Conservation (phyloP, 2,113 vertebrate genomes). For the Oophaga pumilio region DNA sequence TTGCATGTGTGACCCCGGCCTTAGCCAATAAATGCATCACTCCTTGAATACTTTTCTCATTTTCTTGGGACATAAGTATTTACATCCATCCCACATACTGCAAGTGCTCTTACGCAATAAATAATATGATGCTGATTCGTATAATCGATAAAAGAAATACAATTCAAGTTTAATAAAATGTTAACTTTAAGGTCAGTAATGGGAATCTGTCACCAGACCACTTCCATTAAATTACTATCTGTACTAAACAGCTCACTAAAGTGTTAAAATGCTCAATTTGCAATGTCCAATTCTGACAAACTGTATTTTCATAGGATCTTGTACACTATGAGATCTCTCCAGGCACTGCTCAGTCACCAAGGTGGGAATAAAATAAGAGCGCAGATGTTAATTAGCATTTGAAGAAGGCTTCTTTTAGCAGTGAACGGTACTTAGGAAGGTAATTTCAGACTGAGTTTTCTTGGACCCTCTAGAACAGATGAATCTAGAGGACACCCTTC, state of each 20-base stretch:
- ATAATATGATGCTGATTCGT: not conserved
- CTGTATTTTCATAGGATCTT: too few relatives aligned
- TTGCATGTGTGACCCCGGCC: too few relatives aligned
- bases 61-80: too few relatives aligned
- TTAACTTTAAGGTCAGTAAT: not conserved
- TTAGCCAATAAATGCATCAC: too few relatives aligned
- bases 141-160: not conserved
- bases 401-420: not conserved
- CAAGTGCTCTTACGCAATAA: not conserved
- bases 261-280: too few relatives aligned
- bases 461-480: not conserved
- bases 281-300: too few relatives aligned
- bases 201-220: not conserved
- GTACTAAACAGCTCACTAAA: not conserved
- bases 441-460: not conserved
- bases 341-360: too few relatives aligned
- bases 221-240: not conserved
- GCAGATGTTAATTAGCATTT: not conserved
- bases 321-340: too few relatives aligned
- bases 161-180: not conserved
- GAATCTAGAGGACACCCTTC: not conserved
- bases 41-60: too few relatives aligned
- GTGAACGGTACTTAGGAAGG: not conserved
- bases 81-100: not conserved
- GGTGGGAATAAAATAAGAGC: too few relatives aligned